Percentiles rank a stretch among this genome's conserved stretches.
Evolutionary conservation across 2,113 vertebrate genomes (phyloP).

Genomic region (Triplophysa dalaica): DNA sequence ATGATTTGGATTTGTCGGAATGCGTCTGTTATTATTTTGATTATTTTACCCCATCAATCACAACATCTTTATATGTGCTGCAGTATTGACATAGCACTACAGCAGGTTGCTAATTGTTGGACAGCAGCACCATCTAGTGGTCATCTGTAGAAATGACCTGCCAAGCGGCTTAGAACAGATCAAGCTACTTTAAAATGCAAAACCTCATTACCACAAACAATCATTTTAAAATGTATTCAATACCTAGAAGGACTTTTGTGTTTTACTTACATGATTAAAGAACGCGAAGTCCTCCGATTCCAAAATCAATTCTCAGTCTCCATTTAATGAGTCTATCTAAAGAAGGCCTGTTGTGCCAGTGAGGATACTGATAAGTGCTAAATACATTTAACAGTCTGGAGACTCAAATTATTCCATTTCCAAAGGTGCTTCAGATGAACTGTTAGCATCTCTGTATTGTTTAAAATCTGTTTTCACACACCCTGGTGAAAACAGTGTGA

Average conservation of each 20-base stretch:
- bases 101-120: background rate
- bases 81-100: background rate
- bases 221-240: conserved; percentile 21
- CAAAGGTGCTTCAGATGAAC: background rate
- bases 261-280: conserved; percentile 24
- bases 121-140: conserved; percentile 36
- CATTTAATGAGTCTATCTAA: conserved; percentile 22
- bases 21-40: too few relatives aligned
- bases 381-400: conserved; percentile 7
- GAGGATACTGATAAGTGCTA: conserved; percentile 21
- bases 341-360: background rate
- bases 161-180: background rate
- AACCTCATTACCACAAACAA: conserved; percentile 14
- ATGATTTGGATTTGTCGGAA: background rate
- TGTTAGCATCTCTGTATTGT: background rate
- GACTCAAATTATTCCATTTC: background rate
- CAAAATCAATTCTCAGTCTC: conserved; percentile 23
- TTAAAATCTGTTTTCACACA: background rate
- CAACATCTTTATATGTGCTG: background rate
- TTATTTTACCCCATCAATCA: conserved; percentile 10
- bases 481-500: background rate
- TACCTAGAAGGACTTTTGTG: conserved; percentile 24
- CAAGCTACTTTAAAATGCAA: conserved; percentile 7
- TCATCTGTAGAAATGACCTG: conserved; percentile 54
- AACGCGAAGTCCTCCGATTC: conserved; percentile 5